Conservation (phyloP, 1,140 invertebrate species). For the Bradysia coprophila region DNA sequence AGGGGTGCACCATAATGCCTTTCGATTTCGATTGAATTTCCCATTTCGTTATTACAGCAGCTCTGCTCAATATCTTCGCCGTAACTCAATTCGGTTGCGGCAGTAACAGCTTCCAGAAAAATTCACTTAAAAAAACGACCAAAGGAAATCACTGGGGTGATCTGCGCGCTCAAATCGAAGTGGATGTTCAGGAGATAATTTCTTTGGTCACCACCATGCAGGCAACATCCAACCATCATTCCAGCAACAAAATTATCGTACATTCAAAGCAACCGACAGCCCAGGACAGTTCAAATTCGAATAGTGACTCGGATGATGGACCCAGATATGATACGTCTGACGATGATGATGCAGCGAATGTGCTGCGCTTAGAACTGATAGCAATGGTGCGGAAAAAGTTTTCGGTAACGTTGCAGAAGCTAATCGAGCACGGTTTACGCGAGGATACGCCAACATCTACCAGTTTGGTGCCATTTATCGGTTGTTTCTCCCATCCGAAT, state of each 20-base stretch:
- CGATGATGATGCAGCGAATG: neutral
- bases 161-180: slow-evolving; percentile 75
- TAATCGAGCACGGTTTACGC: slow-evolving; percentile 86
- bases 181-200: slow-evolving; percentile 30
- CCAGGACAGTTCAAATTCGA: no score
- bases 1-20: no score
- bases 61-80: slow-evolving; percentile 81
- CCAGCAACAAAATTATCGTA: no score
- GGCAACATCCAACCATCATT: neutral
- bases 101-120: slow-evolving; percentile 47
- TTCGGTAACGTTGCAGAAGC: slow-evolving; percentile 67
- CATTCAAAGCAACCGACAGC: no score
- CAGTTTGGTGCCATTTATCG: slow-evolving; percentile 60
- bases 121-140: slow-evolving; percentile 66
- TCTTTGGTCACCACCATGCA: slow-evolving; percentile 13
- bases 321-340: slow-evolving; percentile 30
- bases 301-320: slow-evolving; percentile 60
- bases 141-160: slow-evolving; percentile 90
- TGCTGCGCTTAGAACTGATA: neutral
- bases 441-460: slow-evolving; percentile 31
- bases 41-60: no score
- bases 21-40: no score
- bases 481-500: slow-evolving; percentile 47
- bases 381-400: slow-evolving; percentile 57
- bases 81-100: slow-evolving; percentile 83